Evolutionary conservation across 2,113 vertebrate genomes (phyloP).

Genomic region (Pterocles burchelli): DNA sequence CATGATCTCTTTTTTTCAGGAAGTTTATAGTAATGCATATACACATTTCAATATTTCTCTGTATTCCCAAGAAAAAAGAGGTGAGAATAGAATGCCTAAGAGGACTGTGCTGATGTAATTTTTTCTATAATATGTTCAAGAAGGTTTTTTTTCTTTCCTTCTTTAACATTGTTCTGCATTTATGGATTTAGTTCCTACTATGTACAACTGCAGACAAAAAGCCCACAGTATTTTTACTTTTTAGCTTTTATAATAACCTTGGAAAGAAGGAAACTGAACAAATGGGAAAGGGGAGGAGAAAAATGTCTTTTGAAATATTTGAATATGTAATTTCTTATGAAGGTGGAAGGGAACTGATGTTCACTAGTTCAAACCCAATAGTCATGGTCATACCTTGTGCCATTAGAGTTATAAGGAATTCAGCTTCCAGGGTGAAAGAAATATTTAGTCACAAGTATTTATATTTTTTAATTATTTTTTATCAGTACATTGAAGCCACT

Average conservation of each 20-base stretch:
- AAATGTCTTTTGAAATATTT: not conserved
- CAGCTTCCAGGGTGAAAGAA: not conserved
- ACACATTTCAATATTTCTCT: not conserved
- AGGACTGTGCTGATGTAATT: not conserved
- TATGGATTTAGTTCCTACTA: not conserved
- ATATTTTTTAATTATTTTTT: not conserved
- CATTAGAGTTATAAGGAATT: not conserved
- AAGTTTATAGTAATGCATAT: not conserved
- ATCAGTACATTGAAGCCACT: not conserved
- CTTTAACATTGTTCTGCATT: not conserved
- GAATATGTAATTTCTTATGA: not conserved
- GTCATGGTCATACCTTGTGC: not conserved
- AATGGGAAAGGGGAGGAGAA: not conserved
- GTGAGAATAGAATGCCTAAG: not conserved
- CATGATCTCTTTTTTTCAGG: not conserved
- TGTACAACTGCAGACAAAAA: not conserved
- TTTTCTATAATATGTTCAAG: not conserved
- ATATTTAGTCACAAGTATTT: not conserved
- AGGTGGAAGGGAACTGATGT: not conserved
- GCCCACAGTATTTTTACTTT: not conserved
- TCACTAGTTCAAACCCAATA: not conserved
- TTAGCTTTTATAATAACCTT: not conserved
- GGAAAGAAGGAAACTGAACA: not conserved
- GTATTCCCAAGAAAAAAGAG: not conserved
- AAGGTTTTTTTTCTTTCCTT: not conserved